Evolutionary conservation across 2,113 vertebrate genomes (phyloP).

Genomic region (Oreocharis arfaki): DNA sequence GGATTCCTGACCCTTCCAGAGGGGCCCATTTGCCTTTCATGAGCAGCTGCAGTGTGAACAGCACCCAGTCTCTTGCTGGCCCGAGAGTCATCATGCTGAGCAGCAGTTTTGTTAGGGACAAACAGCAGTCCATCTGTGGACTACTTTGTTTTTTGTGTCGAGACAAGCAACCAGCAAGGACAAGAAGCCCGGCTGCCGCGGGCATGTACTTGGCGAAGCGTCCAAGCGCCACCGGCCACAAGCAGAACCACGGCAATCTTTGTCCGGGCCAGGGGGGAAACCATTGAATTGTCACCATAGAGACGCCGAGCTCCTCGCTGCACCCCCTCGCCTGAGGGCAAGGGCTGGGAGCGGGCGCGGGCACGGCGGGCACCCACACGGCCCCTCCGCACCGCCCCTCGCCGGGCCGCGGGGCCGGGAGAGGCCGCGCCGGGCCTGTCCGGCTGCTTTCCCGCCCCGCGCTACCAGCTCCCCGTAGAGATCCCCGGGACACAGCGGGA

Average conservation of each 20-base stretch:
- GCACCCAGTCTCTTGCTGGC: neutral
- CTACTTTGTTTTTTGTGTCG: fast-evolving
- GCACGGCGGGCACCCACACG: neutral
- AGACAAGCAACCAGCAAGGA: neutral
- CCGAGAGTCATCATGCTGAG: fast-evolving
- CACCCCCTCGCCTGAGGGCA: fast-evolving
- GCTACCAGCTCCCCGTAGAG: slow-evolving; percentile 82
- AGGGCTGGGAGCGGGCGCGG: fast-evolving
- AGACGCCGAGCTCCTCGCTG: fast-evolving
- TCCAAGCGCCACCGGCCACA: neutral
- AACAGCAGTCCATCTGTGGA: fast-evolving
- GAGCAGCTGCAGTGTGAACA: neutral
- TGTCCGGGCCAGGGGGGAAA: fast-evolving
- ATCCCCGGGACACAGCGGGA: slow-evolving; percentile 68
- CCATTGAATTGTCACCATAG: fast-evolving
- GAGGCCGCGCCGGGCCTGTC: neutral
- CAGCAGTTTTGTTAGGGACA: neutral
- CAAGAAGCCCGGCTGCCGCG: fast-evolving
- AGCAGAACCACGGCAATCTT: fast-evolving
- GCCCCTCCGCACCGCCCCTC: neutral
- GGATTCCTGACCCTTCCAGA: neutral
- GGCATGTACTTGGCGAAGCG: fast-evolving
- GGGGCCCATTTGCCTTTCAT: neutral
- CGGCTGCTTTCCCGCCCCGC: neutral
- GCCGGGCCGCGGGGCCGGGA: neutral